A percentile compares a stretch with the other conserved stretches of the same genome.
Conservation (phyloP, 2,113 vertebrate species). For the Meleagris gallopavo region DNA sequence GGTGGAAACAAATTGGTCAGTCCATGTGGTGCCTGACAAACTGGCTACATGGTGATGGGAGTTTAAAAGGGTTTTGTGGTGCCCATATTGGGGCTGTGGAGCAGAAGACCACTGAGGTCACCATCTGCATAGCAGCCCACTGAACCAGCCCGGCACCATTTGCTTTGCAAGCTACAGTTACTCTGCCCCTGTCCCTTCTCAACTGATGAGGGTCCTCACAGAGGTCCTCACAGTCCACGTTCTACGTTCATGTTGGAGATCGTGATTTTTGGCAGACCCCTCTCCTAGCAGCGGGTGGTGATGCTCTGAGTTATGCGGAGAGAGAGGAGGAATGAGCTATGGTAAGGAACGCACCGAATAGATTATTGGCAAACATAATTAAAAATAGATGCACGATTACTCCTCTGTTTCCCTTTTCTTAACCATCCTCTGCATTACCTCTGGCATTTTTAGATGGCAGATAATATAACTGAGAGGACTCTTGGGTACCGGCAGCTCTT, state of each 20-base stretch:
- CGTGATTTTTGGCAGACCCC: not conserved
- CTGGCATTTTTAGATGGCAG: constrained; percentile 66
- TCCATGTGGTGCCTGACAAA: not conserved
- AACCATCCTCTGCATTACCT: constrained; percentile 39
- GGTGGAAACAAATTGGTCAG: not conserved
- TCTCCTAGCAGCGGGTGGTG: not conserved
- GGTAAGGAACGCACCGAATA: not conserved
- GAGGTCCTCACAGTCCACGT: not conserved
- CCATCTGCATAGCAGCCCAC: not conserved
- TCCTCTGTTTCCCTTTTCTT: constrained; percentile 48
- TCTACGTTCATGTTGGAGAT: not conserved
- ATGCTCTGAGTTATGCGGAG: not conserved
- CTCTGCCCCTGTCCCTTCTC: not conserved
- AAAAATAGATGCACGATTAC: constrained; percentile 66
- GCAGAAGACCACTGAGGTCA: not conserved
- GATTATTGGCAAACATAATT: constrained; percentile 65
- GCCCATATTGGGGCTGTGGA: not conserved
- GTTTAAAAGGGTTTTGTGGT: not conserved
- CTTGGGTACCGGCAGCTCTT: constrained; percentile 49
- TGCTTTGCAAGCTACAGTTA: not conserved
- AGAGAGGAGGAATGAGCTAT: not conserved
- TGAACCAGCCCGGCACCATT: not conserved
- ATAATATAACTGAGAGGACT: constrained; percentile 52
- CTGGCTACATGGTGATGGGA: not conserved
- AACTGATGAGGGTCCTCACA: too few species aligned